Percentiles rank a stretch among this genome's conserved stretches.
These are phyloP conservation scores for Phoeniculus purpureus DNA, from an alignment of 2,797 vertebrate species.

Conservation along the genomic window DNA sequence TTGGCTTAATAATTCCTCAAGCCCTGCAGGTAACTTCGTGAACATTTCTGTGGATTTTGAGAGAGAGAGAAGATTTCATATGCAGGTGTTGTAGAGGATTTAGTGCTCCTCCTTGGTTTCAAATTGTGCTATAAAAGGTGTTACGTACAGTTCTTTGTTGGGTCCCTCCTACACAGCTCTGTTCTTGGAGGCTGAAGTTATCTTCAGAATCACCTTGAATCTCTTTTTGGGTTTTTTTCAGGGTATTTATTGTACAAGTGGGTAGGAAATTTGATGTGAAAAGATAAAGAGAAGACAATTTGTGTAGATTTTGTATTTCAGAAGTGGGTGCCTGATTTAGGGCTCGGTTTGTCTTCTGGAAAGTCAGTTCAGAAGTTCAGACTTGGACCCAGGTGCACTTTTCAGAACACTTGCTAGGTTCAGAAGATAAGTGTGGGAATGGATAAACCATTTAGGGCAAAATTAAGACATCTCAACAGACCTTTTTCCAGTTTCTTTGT, in stretches of 20 bases:
- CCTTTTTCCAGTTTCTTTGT: background rate
- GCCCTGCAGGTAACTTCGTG: background rate
- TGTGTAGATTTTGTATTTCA: background rate
- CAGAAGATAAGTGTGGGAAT: background rate
- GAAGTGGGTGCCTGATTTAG: background rate
- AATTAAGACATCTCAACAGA: background rate
- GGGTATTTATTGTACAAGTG: background rate
- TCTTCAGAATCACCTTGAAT: background rate
- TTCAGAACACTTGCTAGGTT: background rate
- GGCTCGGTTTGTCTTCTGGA: background rate
- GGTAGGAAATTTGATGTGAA: background rate
- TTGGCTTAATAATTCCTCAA: slow-evolving; percentile 11
- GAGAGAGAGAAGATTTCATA: background rate
- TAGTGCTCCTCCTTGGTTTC: slow-evolving; percentile 14
- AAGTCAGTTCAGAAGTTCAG: background rate
- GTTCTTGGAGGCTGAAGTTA: slow-evolving; percentile 2
- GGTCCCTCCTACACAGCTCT: background rate
- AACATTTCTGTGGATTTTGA: background rate
- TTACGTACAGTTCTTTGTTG: background rate
- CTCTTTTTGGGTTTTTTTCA: background rate
- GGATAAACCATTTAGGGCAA: background rate
- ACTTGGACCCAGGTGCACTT: background rate
- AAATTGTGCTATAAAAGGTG: background rate
- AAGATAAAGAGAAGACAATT: background rate
- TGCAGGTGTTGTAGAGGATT: background rate